These are phyloP conservation scores for Eudasyphora cyanicolor DNA, from an alignment of 2,888 invertebrate genomes.

Conservation along the genomic window DNA sequence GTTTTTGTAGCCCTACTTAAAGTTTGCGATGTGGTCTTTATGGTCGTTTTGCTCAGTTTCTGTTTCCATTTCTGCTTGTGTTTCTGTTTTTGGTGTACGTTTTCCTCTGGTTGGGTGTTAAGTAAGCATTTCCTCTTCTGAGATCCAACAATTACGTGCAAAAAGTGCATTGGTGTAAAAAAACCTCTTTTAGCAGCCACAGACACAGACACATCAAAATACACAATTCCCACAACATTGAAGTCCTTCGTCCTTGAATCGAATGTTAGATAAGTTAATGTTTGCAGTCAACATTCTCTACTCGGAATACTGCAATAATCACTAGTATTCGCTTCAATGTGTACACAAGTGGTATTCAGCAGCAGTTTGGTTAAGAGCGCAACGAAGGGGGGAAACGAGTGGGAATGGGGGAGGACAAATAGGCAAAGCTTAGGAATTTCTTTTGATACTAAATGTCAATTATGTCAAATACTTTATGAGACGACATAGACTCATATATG, in stretches of 20 bases:
- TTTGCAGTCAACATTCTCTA: neutral
- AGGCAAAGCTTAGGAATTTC: neutral
- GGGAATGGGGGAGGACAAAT: neutral
- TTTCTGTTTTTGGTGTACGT: neutral
- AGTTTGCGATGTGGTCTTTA: constrained; percentile 12
- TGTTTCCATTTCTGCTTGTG: neutral
- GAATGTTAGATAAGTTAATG: neutral
- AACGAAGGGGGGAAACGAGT: no score
- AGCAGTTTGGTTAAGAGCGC: no score
- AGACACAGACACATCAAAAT: neutral
- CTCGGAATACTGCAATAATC: no score
- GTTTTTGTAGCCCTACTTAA: neutral
- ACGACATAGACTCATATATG: neutral
- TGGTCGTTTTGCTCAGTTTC: neutral
- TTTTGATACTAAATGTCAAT: neutral
- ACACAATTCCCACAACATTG: neutral
- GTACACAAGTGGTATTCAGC: neutral
- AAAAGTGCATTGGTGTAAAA: neutral
- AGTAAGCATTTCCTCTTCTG: neutral
- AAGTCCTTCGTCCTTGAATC: constrained; percentile 13
- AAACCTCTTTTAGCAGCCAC: neutral
- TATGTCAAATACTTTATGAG: neutral
- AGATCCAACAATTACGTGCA: neutral
- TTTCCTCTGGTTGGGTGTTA: neutral
- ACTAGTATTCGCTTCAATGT: neutral